Evolutionary conservation across 2,888 invertebrate genomes (phyloP), one percentile per base, ranked within the genome.

Genomic region (Morpho helenor): DNA sequence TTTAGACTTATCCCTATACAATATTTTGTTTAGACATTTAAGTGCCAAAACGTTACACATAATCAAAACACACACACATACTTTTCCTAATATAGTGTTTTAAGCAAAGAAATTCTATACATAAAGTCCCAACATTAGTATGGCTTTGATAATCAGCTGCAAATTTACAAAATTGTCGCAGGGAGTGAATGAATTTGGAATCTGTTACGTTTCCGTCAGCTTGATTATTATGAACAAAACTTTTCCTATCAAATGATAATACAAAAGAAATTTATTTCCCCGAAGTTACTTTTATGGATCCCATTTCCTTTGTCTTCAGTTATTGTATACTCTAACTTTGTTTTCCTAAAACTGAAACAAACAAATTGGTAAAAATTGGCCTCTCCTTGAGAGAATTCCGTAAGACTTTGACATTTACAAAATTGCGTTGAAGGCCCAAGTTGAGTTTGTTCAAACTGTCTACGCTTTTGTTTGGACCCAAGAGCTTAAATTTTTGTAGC

Each of bases 211-310:
- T 31, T 31, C 31, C 31, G 31, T 31, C 31, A 31, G 31, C 5
- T 31, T 31, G 31, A 31, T 54, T 44, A 52, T 59, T 47, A 59
- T 53, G 50, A 56, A 48, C 48, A 10, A 53, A 59, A 56, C 53
- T 59, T 62, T 62, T 51, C 50, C 52, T 47, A 57, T 62, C 49
- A 59, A 59, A 48, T 51, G 45, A 54, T 62, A 62, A 62, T 52
- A 59, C 53, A 59, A 59, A 62, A 48, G 59, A 57, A 66, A 61
- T 64, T 68, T 65, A 61, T 68, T 63, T 56, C 60, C 43, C 52
- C 52, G 50, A 64, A 66, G 62, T 64, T 63, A 56, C 59, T 62
- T 62, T 63, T 63, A 63, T 63, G 62, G 61, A 57, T 65, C 62
- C 64, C 59, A 64, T 65, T 61, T 63, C 57, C 58, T 64, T 64